These are phyloP conservation scores for Protonibea diacanthus DNA, from an alignment of 2,797 vertebrate species.

Conservation along the genomic window DNA sequence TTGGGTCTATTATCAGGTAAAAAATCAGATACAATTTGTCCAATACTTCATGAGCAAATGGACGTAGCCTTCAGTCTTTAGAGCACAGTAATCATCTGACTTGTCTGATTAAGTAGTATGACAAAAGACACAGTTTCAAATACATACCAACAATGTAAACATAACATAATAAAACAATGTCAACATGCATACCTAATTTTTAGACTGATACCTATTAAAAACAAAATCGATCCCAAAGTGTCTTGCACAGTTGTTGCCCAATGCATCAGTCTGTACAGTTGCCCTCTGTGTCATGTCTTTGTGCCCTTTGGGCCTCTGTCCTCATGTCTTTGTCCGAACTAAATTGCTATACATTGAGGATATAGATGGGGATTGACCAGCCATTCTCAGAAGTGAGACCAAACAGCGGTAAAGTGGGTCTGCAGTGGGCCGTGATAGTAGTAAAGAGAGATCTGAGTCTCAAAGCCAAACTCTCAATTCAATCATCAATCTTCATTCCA, in stretches of 20 bases:
- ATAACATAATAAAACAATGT: too few relatives aligned
- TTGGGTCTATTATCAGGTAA: neutral
- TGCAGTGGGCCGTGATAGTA: neutral
- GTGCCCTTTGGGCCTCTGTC: too few relatives aligned
- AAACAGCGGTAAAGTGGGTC: constrained; percentile 8
- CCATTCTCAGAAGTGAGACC: constrained; percentile 1
- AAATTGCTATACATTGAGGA: neutral
- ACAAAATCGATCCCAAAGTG: too few relatives aligned
- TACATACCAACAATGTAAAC: too few relatives aligned
- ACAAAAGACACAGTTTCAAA: too few relatives aligned
- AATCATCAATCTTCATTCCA: constrained; percentile 54
- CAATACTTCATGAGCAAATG: neutral
- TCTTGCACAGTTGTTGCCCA: neutral
- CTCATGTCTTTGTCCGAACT: neutral
- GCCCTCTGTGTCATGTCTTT: neutral
- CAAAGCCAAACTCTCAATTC: constrained; percentile 27
- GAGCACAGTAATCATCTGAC: too few relatives aligned
- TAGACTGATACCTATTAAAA: too few relatives aligned
- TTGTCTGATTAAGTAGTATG: too few relatives aligned
- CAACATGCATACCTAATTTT: too few relatives aligned
- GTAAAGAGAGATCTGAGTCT: constrained; percentile 33
- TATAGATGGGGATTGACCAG: constrained; percentile 6
- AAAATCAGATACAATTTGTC: too few relatives aligned
- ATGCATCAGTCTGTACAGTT: neutral
- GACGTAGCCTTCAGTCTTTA: too few relatives aligned